Base-by-base conservation (phyloP, 2,888 invertebrate species). In the Syritta pipiens region DNA sequence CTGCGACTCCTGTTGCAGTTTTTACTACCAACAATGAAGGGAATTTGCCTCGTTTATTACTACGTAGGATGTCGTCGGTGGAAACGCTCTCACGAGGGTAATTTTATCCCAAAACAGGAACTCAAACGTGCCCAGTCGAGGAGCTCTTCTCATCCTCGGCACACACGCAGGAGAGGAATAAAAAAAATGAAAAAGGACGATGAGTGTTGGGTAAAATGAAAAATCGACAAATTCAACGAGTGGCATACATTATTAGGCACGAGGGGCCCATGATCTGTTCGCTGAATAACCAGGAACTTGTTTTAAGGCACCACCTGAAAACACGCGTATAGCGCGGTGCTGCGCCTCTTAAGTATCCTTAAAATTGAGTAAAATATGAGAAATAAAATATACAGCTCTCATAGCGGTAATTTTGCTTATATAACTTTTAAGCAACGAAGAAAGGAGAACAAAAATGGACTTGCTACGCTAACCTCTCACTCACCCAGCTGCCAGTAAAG, bases 41-140 rank as follows among this genome's bases (percentile, higher is more conserved):
- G 14, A 76, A 69, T 69, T 59, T 30, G 49, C 49, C 40, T 62
- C 42, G 55, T 69, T 76, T 77, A 72, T 77, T 65, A 65, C 59
- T 72, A 59, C 57, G 51, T 69, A 44, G 35, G 49, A 57, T 63
- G 68, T 20, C 37, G 40, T 48, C 9, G 30, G 35, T 55, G 14
- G n/a, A 49, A 76, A 51, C 28, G 57, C 37, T 62, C 69, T 63
- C 63, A 37, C 49, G 71, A 51, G 57, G 57, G 63, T 51, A 76
- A 76, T 76, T 76, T 62, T 14, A 59, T 46, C 10, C 12, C 49
- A 62, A 40, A 35, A 40, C 19, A 28, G 48, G 7, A 28, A 26
- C 22, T 20, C 30, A 51, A 37, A 76, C 76, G 49, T 76, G 74
- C n/a, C n/a, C n/a, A n/a, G n/a, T n/a, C n/a, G n/a, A n/a, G n/a